Conservation (phyloP, 1,140 invertebrate species). For the Drosophila albomicans region DNA sequence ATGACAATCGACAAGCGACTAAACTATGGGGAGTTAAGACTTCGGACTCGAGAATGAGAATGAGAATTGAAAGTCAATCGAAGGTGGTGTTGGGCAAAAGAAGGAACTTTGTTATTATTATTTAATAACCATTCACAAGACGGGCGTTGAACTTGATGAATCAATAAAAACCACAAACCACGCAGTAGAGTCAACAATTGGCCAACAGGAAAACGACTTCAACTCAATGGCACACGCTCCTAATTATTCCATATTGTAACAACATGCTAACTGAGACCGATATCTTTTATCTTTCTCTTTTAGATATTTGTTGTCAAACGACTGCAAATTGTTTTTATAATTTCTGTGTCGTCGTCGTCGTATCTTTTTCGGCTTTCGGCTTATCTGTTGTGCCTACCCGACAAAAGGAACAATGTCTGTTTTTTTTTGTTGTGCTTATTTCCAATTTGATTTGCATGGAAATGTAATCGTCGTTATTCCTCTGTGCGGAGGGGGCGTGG, state of each 20-base stretch:
- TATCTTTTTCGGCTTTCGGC: constrained; percentile 31
- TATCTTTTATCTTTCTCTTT: constrained; percentile 23
- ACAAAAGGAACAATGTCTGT: constrained; percentile 40
- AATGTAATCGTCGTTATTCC: constrained; percentile 66
- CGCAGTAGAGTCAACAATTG: constrained; percentile 10
- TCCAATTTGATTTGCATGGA: constrained; percentile 82
- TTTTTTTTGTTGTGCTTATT: constrained; percentile 33
- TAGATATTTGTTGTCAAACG: constrained; percentile 26
- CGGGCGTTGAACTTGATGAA: constrained; percentile 46
- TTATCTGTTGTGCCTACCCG: constrained; percentile 33
- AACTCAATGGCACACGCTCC: constrained; percentile 23
- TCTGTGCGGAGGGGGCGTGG: constrained; percentile 7
- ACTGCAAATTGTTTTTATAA: constrained; percentile 77
- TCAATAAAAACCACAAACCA: constrained; percentile 28
- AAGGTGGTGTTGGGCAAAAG: not conserved
- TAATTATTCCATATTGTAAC: constrained; percentile 45
- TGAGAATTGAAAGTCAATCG: not conserved
- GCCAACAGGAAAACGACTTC: constrained; percentile 1
- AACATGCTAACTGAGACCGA: constrained; percentile 20
- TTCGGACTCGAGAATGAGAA: not conserved
- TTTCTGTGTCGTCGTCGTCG: constrained; percentile 39
- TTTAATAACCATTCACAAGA: constrained; percentile 40
- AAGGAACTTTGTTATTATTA: constrained; percentile 32
- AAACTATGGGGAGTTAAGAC: not conserved
- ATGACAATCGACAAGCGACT: not conserved